Evolutionary conservation across 2,797 vertebrate genomes (phyloP).

Genomic region (Margarornis squamiger): DNA sequence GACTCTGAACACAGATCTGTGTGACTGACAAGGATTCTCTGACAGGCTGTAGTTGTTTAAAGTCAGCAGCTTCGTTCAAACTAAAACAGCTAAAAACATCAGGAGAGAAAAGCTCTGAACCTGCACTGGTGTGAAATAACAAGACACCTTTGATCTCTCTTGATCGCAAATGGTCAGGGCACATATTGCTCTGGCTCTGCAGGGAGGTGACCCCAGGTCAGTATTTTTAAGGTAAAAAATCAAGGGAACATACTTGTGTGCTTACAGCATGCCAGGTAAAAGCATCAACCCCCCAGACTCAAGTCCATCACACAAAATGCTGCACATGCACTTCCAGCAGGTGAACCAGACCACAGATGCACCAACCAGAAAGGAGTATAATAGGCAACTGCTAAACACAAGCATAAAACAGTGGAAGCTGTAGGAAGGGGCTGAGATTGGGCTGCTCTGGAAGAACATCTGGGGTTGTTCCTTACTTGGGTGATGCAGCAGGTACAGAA

Average conservation of each 20-base stretch:
- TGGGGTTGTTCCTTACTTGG: neutral
- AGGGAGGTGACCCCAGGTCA: neutral
- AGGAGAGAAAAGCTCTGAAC: neutral
- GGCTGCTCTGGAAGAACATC: neutral
- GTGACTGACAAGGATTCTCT: neutral
- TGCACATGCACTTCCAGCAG: neutral
- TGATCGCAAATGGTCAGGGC: neutral
- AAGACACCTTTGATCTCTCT: neutral
- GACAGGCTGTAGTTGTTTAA: conserved; percentile 33
- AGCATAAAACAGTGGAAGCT: neutral
- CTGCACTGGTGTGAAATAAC: neutral
- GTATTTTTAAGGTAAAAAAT: neutral
- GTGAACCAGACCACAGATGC: neutral
- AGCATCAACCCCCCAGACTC: neutral
- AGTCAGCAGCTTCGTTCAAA: conserved; percentile 45
- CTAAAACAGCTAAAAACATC: conserved; percentile 2
- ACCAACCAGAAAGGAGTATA: neutral
- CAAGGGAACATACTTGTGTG: neutral
- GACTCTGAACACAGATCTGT: neutral
- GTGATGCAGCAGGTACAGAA: neutral
- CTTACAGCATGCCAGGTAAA: neutral
- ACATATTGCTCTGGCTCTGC: neutral
- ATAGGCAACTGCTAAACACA: neutral
- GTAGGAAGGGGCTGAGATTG: neutral
- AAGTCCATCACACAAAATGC: neutral